Base-by-base conservation (phyloP, 2,797 vertebrate genomes). In the Chloroceryle amazona region DNA sequence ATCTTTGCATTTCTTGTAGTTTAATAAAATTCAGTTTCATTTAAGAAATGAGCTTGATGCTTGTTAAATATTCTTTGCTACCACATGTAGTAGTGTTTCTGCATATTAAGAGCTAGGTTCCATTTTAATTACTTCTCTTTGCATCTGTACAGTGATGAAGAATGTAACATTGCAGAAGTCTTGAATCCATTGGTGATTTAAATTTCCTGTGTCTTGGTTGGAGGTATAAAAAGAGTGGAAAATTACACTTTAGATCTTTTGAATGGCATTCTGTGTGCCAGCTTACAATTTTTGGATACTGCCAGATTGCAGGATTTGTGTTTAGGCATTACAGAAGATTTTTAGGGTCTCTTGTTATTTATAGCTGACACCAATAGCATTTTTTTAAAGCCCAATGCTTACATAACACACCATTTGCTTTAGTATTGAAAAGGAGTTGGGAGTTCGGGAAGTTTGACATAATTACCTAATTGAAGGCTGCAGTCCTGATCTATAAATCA, bases 1-100 rank as follows among this genome's bases (percentile, higher is more conserved):
- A 22, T 68, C 37, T 86, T 89, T 78, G 52, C 39, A 31, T 89
- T 95, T 86, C 55, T 87, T 91, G 31, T 71, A 67, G 55, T 81
- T 87, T 54, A 95, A 96, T 96, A 93, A 96, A 92, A 71, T 66
- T 42, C 31, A 29, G 6, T 63, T 86, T 81, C 47, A 90, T 63
- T 71, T 28, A 2, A 55, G 49, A 91, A 72, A 85, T 86, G 70
- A 83, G 14, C 47, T 73, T 55, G 21, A 25, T 86, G 51, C 15
- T 54, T 22, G 2, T 55, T 91, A 76, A 55, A 18, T 41, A 14
- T 46, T 47, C 28, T 82, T 72, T 75, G 26, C 39, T 29, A 60
- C 23, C 47, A 33, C 31, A 3, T 3, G 10, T 44, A 33, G 52
- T 16, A 14, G 13, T 65, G 31, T 68, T 86, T 68, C 51, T 75